These are phyloP conservation scores for Drosophila fulvimacula DNA, from an alignment of 2,888 invertebrate species.

Conservation along the genomic window DNA sequence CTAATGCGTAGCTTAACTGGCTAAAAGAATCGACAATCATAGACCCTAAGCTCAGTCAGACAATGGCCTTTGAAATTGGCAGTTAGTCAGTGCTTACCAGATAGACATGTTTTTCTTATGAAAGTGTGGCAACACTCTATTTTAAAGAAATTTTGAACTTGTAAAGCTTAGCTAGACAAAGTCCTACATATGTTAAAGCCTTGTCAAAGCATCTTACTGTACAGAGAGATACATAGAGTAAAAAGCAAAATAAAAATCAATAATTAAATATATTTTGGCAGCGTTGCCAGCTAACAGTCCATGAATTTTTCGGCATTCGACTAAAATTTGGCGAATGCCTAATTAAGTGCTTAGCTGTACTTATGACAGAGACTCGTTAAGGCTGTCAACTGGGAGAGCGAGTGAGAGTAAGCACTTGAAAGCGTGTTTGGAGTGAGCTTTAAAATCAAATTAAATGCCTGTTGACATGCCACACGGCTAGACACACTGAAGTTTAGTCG, in stretches of 20 bases:
- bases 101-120: too few relatives aligned
- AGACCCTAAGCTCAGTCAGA: too few relatives aligned
- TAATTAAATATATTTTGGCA: neutral
- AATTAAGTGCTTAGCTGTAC: neutral
- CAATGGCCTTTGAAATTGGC: too few relatives aligned
- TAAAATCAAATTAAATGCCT: slow-evolving; percentile 77
- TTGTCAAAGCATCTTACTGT: too few relatives aligned
- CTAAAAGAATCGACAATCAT: too few relatives aligned
- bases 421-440: slow-evolving; percentile 42
- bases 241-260: neutral
- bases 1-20: too few relatives aligned
- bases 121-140: too few relatives aligned
- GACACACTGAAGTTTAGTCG: slow-evolving; percentile 19
- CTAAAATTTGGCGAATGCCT: neutral
- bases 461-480: slow-evolving; percentile 67
- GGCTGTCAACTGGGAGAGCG: neutral
- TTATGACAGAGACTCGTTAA: slow-evolving; percentile 25
- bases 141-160: too few relatives aligned
- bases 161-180: too few relatives aligned
- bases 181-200: too few relatives aligned
- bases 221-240: neutral
- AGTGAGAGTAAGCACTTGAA: neutral
- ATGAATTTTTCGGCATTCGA: neutral
- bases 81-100: too few relatives aligned
- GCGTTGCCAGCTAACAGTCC: neutral